Evolutionary conservation across 2,797 vertebrate genomes (phyloP).

Genomic region (Molossus alvarezi): DNA sequence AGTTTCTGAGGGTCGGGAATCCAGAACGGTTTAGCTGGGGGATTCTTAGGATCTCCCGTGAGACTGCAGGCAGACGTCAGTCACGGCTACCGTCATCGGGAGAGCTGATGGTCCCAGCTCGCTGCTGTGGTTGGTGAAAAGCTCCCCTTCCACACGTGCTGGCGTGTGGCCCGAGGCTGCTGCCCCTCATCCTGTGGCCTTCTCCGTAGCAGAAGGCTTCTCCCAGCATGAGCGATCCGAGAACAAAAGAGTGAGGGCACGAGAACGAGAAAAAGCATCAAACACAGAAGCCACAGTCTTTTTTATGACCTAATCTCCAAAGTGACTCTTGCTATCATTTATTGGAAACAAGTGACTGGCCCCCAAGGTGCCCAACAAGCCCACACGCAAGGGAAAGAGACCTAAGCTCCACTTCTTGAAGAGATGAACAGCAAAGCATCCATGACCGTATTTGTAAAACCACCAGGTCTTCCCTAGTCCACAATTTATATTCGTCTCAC

Average conservation of each 20-base stretch:
- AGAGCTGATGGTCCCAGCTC: background rate
- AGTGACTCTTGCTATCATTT: background rate
- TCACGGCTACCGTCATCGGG: background rate
- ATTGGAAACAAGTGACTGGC: background rate
- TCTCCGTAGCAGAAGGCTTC: background rate
- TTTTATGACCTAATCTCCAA: background rate
- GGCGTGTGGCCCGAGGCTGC: background rate
- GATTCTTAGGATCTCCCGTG: background rate
- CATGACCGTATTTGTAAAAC: background rate
- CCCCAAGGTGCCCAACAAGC: background rate
- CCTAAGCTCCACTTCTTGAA: background rate
- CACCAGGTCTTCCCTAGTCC: background rate
- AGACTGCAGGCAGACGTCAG: background rate
- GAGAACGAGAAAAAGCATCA: background rate
- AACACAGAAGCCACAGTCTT: too few relatives aligned
- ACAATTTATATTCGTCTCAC: background rate
- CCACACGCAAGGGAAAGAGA: background rate
- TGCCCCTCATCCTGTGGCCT: background rate
- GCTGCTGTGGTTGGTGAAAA: background rate
- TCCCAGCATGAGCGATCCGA: background rate
- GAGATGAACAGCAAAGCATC: background rate
- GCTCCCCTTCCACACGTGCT: background rate
- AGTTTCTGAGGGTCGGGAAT: background rate
- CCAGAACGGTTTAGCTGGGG: background rate
- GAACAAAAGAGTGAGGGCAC: background rate